A percentile compares a stretch with the other conserved stretches of the same genome.
Evolutionary conservation across 2,888 invertebrate species (phyloP).

Genomic region (Nudaria mundana): DNA sequence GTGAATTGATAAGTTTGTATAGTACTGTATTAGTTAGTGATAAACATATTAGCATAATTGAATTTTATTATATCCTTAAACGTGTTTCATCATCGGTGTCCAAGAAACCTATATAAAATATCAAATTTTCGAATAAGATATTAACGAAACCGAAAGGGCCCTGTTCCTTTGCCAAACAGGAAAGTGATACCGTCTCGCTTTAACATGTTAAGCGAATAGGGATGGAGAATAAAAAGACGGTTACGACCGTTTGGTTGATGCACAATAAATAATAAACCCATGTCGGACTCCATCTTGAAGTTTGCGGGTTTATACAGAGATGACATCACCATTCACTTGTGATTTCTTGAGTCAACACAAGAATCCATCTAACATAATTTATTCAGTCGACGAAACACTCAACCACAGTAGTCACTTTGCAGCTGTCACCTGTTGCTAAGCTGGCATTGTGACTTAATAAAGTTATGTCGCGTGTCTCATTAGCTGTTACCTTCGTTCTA

Average conservation of each 20-base stretch:
- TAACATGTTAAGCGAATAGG: conserved; percentile 42
- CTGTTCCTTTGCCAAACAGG: conserved; percentile 59
- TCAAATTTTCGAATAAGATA: too few species aligned
- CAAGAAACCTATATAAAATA: too few species aligned
- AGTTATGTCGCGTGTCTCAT: conserved; percentile 14
- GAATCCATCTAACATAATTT: conserved; percentile 46
- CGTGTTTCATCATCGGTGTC: too few species aligned
- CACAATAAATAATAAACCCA: conserved; percentile 72
- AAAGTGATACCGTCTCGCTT: conserved; percentile 52
- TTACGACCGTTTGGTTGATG: conserved; percentile 65
- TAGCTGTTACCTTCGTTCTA: conserved; percentile 6
- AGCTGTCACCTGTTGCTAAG: conserved; percentile 46
- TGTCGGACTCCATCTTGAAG: conserved; percentile 60
- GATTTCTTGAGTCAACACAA: conserved; percentile 68
- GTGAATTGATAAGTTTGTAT: conserved; percentile 24
- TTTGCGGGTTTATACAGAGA: conserved; percentile 51
- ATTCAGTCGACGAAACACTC: conserved; percentile 47
- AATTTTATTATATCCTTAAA: conserved; percentile 10
- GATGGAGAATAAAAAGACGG: conserved; percentile 66
- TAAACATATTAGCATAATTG: conserved; percentile 21
- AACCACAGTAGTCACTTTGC: conserved; percentile 25
- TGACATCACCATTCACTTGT: conserved; percentile 77
- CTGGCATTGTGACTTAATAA: conserved; percentile 27
- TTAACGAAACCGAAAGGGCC: conserved; percentile 54
- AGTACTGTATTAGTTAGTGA: conserved; percentile 24